These are phyloP conservation scores for Rattus norvegicus DNA, from an alignment of 2,113 vertebrate species.

Conservation along the genomic window DNA sequence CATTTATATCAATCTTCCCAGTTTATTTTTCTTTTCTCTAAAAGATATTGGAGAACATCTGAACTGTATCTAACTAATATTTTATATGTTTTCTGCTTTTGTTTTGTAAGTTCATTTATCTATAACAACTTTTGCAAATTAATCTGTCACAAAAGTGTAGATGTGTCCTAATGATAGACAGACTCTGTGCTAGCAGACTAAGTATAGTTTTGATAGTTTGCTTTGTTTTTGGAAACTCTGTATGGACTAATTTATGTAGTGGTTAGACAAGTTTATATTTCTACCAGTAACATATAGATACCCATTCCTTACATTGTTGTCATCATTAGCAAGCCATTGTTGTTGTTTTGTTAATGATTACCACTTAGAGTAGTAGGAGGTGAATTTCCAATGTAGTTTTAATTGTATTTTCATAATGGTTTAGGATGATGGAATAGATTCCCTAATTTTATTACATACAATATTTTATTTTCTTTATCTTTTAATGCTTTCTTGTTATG, in stretches of 20 bases:
- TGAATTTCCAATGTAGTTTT: not conserved
- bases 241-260: too few species aligned
- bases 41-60: not conserved
- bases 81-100: not conserved
- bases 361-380: too few species aligned
- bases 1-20: not conserved
- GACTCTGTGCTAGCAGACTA: not conserved
- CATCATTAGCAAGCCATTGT: not conserved
- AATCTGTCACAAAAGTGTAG: not conserved
- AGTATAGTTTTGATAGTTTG: not conserved
- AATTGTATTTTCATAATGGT: not conserved
- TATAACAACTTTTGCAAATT: not conserved
- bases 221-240: not conserved
- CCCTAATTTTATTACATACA: not conserved
- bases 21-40: not conserved
- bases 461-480: too few species aligned
- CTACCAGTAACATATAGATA: not conserved
- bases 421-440: too few species aligned
- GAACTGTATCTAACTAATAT: not conserved
- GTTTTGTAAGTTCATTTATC: not conserved
- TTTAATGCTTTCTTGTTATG: not conserved
- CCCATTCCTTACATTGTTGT: not conserved
- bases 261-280: not conserved
- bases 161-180: not conserved
- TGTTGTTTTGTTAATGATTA: not conserved